Evolutionary conservation across 2,797 vertebrate species (phyloP).

Genomic region (Pangasius sanitwongsei): DNA sequence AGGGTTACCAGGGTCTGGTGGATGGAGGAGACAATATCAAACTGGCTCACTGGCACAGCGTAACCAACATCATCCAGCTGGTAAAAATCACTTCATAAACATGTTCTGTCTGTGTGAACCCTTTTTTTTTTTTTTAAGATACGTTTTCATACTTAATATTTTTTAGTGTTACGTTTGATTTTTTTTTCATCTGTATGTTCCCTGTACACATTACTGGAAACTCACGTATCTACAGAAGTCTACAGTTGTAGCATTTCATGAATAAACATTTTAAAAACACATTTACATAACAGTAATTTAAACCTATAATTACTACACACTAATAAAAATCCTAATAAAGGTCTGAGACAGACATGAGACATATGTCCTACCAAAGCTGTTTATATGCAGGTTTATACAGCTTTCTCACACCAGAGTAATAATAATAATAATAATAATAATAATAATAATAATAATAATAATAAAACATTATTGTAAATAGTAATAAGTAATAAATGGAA

Average conservation of each 20-base stretch:
- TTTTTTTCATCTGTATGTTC: not conserved
- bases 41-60: slow-evolving; percentile 91
- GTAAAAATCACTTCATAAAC: slow-evolving; percentile 67
- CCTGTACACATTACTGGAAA: not conserved
- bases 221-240: not conserved
- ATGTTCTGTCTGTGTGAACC: not conserved
- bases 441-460: not conserved
- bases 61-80: slow-evolving; percentile 96
- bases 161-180: not conserved
- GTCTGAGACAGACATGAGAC: not conserved
- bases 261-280: not conserved
- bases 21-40: slow-evolving; percentile 94
- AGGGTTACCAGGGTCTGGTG: slow-evolving; percentile 96
- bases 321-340: not conserved
- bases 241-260: not conserved
- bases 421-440: not conserved
- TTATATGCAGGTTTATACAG: not conserved
- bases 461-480: no score
- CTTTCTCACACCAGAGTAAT: not conserved
- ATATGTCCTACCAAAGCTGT: not conserved
- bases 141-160: not conserved
- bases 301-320: not conserved
- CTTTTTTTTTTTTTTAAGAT: not conserved
- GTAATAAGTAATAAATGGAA: no score
- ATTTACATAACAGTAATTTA: not conserved